Evolutionary conservation across 1,140 invertebrate species (phyloP), one percentile per base, ranked within the genome.

Genomic region (Drosophila oshimai): DNA sequence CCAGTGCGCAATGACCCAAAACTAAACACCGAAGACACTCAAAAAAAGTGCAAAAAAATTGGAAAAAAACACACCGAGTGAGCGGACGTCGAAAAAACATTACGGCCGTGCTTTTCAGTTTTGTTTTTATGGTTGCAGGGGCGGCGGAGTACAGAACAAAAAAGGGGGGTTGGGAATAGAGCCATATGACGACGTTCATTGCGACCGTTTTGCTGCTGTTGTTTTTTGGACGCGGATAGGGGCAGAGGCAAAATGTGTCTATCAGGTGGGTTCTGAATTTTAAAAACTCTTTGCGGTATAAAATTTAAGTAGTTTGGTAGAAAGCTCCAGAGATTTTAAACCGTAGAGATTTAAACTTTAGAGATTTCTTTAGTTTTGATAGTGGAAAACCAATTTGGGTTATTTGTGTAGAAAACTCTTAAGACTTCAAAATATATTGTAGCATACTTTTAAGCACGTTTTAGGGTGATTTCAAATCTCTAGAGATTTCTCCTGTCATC

Each of bases 1-100:
- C 80, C 81, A 81, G 70, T 74, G 81, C 55, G 81, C 81, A 86
- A 86, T 86, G 81, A 87, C 81, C 81, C 81, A 87, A 86, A 86
- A 86, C 81, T 87, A 87, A 86, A 86, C 81, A 86, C 68, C 55
- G 57, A 58, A 65, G 71, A 74, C 49, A 51, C 47, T 31, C 18
- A 24, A 42, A 60, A 65, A 53, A 58, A 53, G 15, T n/a, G 24
- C n/a, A 29, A 64, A 44, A 49, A 49, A 41, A 9, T 4, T n/a
- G n/a, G 18, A 34, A 50, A 42, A 28, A 47, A 33, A 41, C 17
- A 24, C 15, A 13, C 12, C 33, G 29, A 45, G 50, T 31, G 62
- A 34, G 24, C 62, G 45, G 68, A 60, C 36, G 51, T 50, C 42
- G 58, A 87, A 86, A 75, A 86, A 79, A 79, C 64, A 74, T 41